phyloP scores from a whole-genome alignment of 2,888 invertebrate genomes.

The Dusona sp. region DNA sequence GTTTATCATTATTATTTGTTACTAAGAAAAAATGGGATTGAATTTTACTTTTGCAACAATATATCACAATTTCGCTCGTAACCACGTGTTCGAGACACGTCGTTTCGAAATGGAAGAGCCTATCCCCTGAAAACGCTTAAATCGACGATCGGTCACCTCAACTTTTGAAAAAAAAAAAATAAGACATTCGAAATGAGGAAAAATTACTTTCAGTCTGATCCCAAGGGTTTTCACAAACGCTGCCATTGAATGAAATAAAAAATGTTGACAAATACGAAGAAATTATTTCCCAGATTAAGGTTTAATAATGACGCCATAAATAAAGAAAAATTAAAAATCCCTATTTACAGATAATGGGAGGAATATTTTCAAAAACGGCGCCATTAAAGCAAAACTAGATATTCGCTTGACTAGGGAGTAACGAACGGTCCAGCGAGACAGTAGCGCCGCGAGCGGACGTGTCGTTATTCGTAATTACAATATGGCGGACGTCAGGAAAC shows the following conservation, averaged over 20 bases:
- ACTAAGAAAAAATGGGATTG: neutral
- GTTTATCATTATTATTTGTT: neutral
- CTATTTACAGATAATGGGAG: too few relatives aligned
- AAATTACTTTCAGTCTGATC: neutral
- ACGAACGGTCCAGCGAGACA: conserved; percentile 60
- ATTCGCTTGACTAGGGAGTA: conserved; percentile 73
- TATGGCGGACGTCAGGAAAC: conserved; percentile 85
- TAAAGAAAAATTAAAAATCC: neutral
- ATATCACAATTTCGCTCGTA: neutral
- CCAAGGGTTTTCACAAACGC: neutral
- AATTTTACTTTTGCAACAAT: neutral
- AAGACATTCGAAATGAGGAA: neutral
- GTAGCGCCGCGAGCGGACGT: conserved; percentile 78
- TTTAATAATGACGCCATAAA: too few relatives aligned
- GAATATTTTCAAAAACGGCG: conserved; percentile 25
- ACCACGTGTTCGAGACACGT: neutral
- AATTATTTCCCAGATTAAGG: neutral
- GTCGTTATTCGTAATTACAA: conserved; percentile 80
- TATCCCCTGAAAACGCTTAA: neutral
- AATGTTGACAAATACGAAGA: neutral
- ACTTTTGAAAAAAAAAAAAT: neutral
- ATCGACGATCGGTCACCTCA: neutral
- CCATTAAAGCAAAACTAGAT: conserved; percentile 49
- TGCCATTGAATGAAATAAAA: neutral
- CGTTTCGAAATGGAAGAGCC: neutral